phyloP scores from a whole-genome alignment of 2,797 vertebrate genomes.

The Acipenser oxyrinchus region DNA sequence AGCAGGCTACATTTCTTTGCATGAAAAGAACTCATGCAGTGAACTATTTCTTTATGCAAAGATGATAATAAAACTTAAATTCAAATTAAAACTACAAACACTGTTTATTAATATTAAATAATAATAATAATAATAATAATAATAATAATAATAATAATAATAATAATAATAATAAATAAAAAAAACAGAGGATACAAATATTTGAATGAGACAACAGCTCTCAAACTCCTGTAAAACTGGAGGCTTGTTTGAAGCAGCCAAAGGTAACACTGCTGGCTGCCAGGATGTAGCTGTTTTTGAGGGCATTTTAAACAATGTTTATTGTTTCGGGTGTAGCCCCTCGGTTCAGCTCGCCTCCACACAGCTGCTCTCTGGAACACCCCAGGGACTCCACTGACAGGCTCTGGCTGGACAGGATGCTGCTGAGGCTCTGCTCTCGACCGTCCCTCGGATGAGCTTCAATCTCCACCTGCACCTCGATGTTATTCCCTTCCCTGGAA shows the following conservation, averaged over 20 bases:
- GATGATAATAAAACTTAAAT: not conserved
- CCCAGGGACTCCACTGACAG: slow-evolving; percentile 66
- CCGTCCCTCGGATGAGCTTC: slow-evolving; percentile 57
- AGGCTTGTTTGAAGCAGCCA: not conserved
- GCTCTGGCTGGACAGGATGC: slow-evolving; percentile 62
- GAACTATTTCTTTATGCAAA: slow-evolving; percentile 1
- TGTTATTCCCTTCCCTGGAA: slow-evolving; percentile 64
- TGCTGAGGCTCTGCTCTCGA: slow-evolving; percentile 67
- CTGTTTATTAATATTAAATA: not conserved
- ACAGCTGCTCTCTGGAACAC: slow-evolving; percentile 28
- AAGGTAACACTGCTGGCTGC: not conserved
- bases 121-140: not conserved
- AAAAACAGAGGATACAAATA: not conserved
- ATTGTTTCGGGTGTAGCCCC: not conserved
- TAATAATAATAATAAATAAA: not conserved
- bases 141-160: not conserved
- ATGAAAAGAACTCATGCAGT: slow-evolving; percentile 2
- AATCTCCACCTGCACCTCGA: slow-evolving; percentile 73
- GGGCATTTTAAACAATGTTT: not conserved
- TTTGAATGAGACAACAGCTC: not conserved
- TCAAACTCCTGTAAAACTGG: not conserved
- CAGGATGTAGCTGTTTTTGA: not conserved
- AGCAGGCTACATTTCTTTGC: not conserved
- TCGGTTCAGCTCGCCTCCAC: slow-evolving; percentile 7
- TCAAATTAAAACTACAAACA: not conserved